Evolutionary conservation across 2,888 invertebrate genomes (phyloP).

Genomic region (Pristionchus fissidentatus): DNA sequence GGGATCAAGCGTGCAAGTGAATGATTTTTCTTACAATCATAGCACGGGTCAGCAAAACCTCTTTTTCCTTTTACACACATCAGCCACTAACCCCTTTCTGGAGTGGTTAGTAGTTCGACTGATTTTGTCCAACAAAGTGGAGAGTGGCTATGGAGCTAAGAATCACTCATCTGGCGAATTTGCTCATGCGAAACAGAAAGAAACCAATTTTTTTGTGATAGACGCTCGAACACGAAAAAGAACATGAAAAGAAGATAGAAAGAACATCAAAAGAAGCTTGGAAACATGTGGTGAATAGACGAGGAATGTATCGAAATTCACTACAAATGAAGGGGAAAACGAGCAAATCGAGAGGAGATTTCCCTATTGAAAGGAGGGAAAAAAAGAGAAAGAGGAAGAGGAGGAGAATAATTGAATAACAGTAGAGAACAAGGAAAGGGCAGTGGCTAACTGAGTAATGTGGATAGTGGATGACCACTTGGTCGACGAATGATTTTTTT

Average conservation of each 20-base stretch:
- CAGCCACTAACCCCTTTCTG: too few species aligned
- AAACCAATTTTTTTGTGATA: neutral
- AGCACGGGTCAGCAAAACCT: too few species aligned
- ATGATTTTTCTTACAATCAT: too few species aligned
- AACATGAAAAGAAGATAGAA: neutral
- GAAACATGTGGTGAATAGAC: conserved; percentile 32
- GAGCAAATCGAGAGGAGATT: neutral
- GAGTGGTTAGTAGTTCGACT: neutral
- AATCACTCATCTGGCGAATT: neutral
- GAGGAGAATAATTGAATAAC: conserved; percentile 15
- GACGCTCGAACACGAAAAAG: neutral
- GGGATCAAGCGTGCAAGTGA: too few species aligned
- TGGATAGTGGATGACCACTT: neutral
- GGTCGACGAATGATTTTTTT: too few species aligned
- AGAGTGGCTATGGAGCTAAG: neutral
- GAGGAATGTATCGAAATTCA: conserved; percentile 9
- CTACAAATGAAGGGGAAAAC: neutral
- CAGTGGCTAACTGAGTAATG: neutral
- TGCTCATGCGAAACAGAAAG: neutral
- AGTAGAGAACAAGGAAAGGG: neutral
- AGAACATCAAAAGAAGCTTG: neutral
- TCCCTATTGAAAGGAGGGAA: neutral
- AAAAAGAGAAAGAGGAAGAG: conserved; percentile 8
- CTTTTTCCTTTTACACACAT: too few species aligned
- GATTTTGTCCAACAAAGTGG: neutral